phyloP scores from a whole-genome alignment of 2,797 vertebrate genomes.

The Hapalemur alaotrensis region DNA sequence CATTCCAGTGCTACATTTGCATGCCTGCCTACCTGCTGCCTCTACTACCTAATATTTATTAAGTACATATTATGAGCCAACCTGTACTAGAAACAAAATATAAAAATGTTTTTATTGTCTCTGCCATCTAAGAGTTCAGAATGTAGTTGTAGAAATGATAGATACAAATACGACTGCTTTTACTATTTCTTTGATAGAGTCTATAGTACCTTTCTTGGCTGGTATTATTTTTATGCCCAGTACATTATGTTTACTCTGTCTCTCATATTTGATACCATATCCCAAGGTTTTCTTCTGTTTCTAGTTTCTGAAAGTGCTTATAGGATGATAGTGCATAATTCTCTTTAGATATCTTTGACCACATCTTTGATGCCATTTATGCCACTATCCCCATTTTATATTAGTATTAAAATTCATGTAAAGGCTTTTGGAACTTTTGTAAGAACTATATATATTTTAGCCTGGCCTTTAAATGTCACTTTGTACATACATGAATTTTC shows the following conservation, averaged over 20 bases:
- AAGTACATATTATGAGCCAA: background rate
- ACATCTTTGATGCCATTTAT: background rate
- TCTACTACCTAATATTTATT: background rate
- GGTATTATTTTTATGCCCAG: background rate
- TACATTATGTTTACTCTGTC: background rate
- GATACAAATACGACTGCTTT: background rate
- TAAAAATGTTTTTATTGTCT: background rate
- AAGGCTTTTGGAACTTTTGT: background rate
- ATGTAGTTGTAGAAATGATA: background rate
- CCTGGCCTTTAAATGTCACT: background rate
- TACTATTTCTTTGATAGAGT: background rate
- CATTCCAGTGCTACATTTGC: background rate
- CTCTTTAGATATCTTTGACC: background rate
- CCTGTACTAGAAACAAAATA: background rate
- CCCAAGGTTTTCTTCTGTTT: background rate
- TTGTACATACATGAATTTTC: background rate
- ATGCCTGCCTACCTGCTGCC: background rate
- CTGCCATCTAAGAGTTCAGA: background rate
- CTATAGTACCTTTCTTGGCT: background rate
- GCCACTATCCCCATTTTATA: background rate
- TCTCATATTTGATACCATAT: background rate
- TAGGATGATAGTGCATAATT: background rate
- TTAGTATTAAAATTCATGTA: background rate
- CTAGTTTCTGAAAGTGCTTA: background rate
- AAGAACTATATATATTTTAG: conserved; percentile 16